Conservation (phyloP, 2,113 vertebrate genomes). For the Ia io region DNA sequence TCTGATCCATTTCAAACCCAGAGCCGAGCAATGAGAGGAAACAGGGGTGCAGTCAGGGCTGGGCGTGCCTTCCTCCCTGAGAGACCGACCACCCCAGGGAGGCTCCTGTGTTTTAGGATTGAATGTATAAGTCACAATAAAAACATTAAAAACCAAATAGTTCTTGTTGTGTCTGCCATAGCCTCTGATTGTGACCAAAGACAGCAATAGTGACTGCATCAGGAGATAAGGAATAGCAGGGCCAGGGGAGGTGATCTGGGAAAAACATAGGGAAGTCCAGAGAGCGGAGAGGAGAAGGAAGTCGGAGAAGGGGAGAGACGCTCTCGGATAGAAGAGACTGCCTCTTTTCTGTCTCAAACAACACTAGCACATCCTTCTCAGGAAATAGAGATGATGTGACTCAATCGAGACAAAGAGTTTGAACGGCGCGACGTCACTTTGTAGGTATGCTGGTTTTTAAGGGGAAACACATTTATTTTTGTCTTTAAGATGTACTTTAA, state of each 20-base stretch:
- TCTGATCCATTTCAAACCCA: background rate
- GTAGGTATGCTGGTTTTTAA: background rate
- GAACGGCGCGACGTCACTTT: background rate
- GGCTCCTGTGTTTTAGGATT: background rate
- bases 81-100: background rate
- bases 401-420: conserved; percentile 16
- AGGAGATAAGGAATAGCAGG: too few relatives aligned
- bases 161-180: background rate
- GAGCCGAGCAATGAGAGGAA: background rate
- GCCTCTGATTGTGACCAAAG: background rate
- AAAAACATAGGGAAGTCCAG: accelerated
- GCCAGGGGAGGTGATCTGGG: accelerated
- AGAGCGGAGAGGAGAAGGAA: background rate
- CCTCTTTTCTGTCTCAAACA: background rate
- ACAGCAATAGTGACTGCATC: accelerated
- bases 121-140: background rate
- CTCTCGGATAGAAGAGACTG: background rate
- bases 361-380: background rate
- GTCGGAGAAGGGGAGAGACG: background rate
- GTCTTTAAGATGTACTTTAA: conserved; percentile 58
- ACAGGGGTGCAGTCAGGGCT: accelerated
- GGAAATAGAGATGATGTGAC: background rate
- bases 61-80: background rate
- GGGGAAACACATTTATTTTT: conserved; percentile 63
- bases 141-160: background rate